Evolutionary conservation across 2,113 vertebrate species (phyloP), one percentile per base, ranked within the genome.

Genomic region (Rhynchomys soricoides): DNA sequence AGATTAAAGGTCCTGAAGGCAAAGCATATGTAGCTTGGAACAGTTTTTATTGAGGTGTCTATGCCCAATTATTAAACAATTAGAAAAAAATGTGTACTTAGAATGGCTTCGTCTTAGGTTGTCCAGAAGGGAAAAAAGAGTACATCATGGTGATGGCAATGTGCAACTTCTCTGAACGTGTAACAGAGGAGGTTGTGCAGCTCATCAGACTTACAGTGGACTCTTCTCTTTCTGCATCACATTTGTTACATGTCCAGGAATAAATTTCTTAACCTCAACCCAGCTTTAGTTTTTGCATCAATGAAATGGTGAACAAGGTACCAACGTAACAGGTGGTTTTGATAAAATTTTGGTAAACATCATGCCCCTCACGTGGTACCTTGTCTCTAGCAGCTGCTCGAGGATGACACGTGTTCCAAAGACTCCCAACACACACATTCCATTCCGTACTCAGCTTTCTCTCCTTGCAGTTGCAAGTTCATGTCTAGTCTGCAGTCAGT

Each of bases 21-120:
- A 94, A 96, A 91, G 26, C 29, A 31, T 94, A 59, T 89, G 74
- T 89, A 96, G 74, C 17, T 21, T 10, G 45, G n/a, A 7, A 64
- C 62, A 4, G 5, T 64, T 91, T 59, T 64, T 43, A 4, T 4
- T 13, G n/a, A 16, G 26, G 50, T 66, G 71, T 95, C 13, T 92
- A 94, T 93, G 15, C 31, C 4, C 45, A 90, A 11, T 15, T 83
- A 64, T 77, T 93, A 77, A 57, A 62, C 19, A 89, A 62, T 71
- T 79, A 95, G 74, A 75, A 87, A 94, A 93, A 85, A 95, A 75
- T 15, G 21, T 85, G 2, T 15, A 48, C 17, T 90, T 66, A 77
- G 57, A 62, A 24, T 29, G 22, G 16, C 17, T 59, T 89, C 21
- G 7, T 64, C 11, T 31, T 75, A 89, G 40, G 82, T 12, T n/a